Base-by-base conservation (phyloP, 2,888 invertebrate species). In the Hydrotaea cyrtoneurina region DNA sequence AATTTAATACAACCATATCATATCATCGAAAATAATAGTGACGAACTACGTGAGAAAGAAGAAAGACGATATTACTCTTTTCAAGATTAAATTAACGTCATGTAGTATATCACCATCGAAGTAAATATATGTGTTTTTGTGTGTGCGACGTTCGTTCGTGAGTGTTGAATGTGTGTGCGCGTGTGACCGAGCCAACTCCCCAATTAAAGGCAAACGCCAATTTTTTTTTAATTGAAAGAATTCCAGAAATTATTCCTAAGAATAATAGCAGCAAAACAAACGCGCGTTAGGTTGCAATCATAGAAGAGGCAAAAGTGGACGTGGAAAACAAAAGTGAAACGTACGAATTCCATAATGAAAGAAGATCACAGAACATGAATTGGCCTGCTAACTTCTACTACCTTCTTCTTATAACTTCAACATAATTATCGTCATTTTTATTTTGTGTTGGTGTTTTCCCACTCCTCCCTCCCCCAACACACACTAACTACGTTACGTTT, bases 121-220 rank as follows among this genome's bases (percentile, higher is more conserved):
- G 50, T 50, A 2, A n/a, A n/a, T 84, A 74, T 82, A 75, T 62
- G 86, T 87, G 86, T 82, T 72, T 19, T 19, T 66, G 19, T 23
- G 66, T 66, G 69, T 23, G 43, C 13, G 66, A 26, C 19, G n/a
- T n/a, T 21, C n/a, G 11, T 43, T 43, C 43, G 39, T 17, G 39
- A 17, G 19, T 36, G 36, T n/a, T n/a, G n/a, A n/a, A n/a, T 64
- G 36, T 39, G 36, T 64, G 64, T 43, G 36, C 17, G 86, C 83
- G 86, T 87, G 86, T 86, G 90, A 87, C 87, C 88, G 86, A 74
- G 59, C 78, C 87, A 87, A 88, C 86, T 90, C 90, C 90, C 90
- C 88, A 89, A 90, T 87, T 86, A 87, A 88, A 87, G 74, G 55
- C 50, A 82, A 75, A 77, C 57, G 80, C 75, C 31, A 53, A 74